Percentiles rank a stretch among this genome's conserved stretches.
These are phyloP conservation scores for Eulimnadia texana DNA, from an alignment of 1,140 invertebrate genomes.

Conservation along the genomic window DNA sequence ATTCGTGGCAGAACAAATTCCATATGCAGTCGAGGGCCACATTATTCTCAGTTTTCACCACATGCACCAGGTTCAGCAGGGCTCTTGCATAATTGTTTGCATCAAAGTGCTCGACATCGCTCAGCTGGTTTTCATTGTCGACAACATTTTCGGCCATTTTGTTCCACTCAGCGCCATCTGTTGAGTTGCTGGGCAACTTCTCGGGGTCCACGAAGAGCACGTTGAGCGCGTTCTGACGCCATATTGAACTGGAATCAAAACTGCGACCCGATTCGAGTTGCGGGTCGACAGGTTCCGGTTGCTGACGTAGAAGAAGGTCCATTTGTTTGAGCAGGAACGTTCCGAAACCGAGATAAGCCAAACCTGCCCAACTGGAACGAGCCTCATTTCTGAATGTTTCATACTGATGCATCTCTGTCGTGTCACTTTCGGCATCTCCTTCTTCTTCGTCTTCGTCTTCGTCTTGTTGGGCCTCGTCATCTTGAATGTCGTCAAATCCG, in stretches of 20 bases:
- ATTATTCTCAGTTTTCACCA: neutral
- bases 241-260: neutral
- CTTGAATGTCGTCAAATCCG: neutral
- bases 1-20: neutral
- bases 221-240: neutral
- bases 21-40: neutral
- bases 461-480: neutral
- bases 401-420: too few relatives aligned
- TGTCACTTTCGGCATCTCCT: neutral
- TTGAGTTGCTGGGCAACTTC: neutral
- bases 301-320: neutral
- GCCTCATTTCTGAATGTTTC: too few relatives aligned
- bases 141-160: neutral
- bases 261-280: neutral
- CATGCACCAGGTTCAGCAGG: neutral
- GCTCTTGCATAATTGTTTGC: neutral
- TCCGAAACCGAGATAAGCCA: neutral
- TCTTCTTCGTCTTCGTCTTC: neutral
- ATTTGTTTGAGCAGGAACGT: neutral
- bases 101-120: neutral
- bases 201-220: neutral
- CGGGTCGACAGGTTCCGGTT: neutral
- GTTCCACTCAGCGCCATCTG: neutral
- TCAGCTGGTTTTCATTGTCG: neutral
- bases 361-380: neutral